A percentile compares a stretch with the other conserved stretches of the same genome.
phyloP scores from a whole-genome alignment of 2,888 invertebrate genomes.

The Pachydiplax longipennis region DNA sequence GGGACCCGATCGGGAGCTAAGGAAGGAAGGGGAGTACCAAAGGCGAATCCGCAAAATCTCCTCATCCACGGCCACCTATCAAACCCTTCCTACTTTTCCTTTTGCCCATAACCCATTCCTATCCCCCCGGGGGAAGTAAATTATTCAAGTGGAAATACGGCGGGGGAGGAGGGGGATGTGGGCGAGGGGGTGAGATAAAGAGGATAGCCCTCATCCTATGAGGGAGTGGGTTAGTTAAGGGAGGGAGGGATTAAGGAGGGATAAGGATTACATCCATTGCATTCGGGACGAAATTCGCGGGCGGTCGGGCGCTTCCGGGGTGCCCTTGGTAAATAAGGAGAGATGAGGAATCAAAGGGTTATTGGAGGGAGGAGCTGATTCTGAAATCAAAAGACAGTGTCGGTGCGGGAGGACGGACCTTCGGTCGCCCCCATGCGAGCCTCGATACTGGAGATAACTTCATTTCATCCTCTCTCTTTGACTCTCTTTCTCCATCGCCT shows the following conservation, averaged over 20 bases:
- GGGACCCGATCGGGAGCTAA: neutral
- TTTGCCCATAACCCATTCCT: constrained; percentile 31
- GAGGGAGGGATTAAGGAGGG: neutral
- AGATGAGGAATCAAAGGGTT: constrained; percentile 40
- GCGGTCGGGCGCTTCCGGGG: constrained; percentile 10
- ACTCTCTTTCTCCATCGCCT: neutral
- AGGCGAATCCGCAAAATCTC: constrained; percentile 41
- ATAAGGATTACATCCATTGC: constrained; percentile 26
- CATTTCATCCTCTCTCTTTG: neutral
- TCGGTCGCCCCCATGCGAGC: neutral
- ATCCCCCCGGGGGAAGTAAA: constrained; percentile 37
- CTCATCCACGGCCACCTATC: constrained; percentile 40
- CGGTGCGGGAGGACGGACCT: neutral
- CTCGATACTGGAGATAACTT: neutral
- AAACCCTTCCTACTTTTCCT: constrained; percentile 38
- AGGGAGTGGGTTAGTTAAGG: constrained; percentile 2
- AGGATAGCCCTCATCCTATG: neutral
- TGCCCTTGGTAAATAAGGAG: constrained; percentile 36
- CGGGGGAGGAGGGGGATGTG: neutral
- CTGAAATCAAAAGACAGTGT: constrained; percentile 9
- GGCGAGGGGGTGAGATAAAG: neutral
- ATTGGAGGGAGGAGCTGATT: neutral
- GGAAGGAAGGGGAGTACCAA: neutral
- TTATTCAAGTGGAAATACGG: constrained; percentile 40
- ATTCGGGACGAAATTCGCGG: constrained; percentile 23